A percentile compares a stretch with the other conserved stretches of the same genome.
phyloP scores from a whole-genome alignment of 2,113 vertebrate species.

The Pampusana beccarii region DNA sequence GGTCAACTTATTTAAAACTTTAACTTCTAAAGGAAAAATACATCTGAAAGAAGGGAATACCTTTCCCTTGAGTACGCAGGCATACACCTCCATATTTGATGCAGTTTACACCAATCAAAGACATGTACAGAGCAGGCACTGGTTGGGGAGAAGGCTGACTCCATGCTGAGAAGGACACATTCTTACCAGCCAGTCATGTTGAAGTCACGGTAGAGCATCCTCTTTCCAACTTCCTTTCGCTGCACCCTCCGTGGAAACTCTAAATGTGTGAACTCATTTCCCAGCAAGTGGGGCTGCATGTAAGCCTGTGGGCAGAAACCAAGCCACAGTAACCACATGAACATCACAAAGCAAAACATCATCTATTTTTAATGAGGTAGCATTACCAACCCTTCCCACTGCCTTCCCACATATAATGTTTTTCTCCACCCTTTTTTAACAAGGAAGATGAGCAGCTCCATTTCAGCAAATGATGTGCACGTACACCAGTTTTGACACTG shows the following conservation, averaged over 20 bases:
- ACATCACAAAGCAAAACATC: not conserved
- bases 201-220: constrained; percentile 97
- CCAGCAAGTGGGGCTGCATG: constrained; percentile 96
- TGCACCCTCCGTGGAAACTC: constrained; percentile 97
- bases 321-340: not conserved
- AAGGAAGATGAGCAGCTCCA: not conserved
- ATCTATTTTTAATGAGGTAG: constrained; percentile 25
- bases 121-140: not conserved
- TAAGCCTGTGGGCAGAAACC: constrained; percentile 82
- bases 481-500: not conserved
- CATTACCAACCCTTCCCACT: not conserved
- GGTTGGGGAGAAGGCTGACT: not conserved
- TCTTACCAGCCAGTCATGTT: constrained; percentile 98
- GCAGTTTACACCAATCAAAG: not conserved
- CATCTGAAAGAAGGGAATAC: not conserved
- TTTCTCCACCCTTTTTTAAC: not conserved
- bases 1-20: not conserved
- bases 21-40: not conserved
- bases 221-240: constrained; percentile 96
- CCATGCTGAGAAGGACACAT: not conserved
- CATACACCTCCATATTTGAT: not conserved
- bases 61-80: not conserved
- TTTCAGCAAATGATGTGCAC: not conserved
- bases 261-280: constrained; percentile 98
- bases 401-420: not conserved